Evolutionary conservation across 1,140 invertebrate species (phyloP).

Genomic region (Drosophila pectinifera): DNA sequence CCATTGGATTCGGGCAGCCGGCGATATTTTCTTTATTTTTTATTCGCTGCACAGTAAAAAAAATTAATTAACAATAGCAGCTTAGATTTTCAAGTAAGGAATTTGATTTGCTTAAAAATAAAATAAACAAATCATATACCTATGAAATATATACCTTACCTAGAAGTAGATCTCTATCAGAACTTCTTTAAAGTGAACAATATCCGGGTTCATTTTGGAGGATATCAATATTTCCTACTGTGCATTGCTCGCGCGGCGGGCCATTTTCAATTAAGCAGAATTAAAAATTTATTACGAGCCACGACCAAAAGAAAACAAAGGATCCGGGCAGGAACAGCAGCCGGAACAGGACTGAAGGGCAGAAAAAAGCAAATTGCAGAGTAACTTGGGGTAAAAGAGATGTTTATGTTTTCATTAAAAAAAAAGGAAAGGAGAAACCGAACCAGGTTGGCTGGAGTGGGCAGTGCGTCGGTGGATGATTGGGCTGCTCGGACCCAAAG

Average conservation of each 20-base stretch:
- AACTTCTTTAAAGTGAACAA: no score
- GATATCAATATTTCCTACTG: constrained; percentile 7
- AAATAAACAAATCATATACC: no score
- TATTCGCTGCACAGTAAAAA: constrained; percentile 15
- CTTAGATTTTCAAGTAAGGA: no score
- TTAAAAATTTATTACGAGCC: constrained; percentile 80
- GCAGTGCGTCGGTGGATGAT: constrained; percentile 74
- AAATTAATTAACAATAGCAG: no score
- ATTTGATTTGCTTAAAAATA: no score
- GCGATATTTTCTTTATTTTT: constrained; percentile 34
- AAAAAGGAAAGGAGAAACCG: constrained; percentile 30
- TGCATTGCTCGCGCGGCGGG: constrained; percentile 20
- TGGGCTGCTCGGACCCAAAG: constrained; percentile 47
- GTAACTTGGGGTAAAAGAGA: constrained; percentile 58
- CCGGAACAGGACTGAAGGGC: constrained; percentile 14
- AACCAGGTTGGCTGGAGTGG: constrained; percentile 27
- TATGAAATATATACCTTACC: not conserved
- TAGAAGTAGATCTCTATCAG: not conserved
- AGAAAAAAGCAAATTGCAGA: constrained; percentile 42
- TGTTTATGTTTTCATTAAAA: constrained; percentile 80
- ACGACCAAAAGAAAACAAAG: constrained; percentile 74
- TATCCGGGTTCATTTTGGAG: not conserved
- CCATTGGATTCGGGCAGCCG: constrained; percentile 35
- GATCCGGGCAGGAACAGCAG: constrained; percentile 33
- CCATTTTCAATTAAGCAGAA: constrained; percentile 82